Percentiles rank a stretch among this genome's conserved stretches.
These are phyloP conservation scores for Scaptomyza parva DNA, from an alignment of 2,888 invertebrate species.

Conservation along the genomic window DNA sequence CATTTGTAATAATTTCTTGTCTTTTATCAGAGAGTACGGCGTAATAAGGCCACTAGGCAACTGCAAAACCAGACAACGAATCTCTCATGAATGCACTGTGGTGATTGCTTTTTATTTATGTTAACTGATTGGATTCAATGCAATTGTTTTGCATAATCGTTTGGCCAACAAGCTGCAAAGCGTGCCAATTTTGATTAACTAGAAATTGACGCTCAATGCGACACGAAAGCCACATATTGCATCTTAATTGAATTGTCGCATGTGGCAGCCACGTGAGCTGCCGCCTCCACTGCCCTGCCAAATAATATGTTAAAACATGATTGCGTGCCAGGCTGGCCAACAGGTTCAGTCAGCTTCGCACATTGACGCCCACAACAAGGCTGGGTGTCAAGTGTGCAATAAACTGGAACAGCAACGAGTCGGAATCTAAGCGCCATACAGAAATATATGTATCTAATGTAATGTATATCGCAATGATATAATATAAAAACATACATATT, in stretches of 20 bases:
- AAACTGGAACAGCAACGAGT: slow-evolving; percentile 51
- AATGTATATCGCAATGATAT: slow-evolving; percentile 3
- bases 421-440: slow-evolving; percentile 31
- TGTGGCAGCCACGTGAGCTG: slow-evolving; percentile 76
- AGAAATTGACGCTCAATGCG: slow-evolving; percentile 40
- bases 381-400: slow-evolving; percentile 51
- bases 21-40: slow-evolving; percentile 47
- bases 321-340: slow-evolving; percentile 53
- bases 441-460: no score
- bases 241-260: slow-evolving; percentile 69
- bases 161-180: slow-evolving; percentile 43
- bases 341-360: slow-evolving; percentile 23
- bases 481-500: not conserved
- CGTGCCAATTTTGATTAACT: slow-evolving; percentile 30
- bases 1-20: slow-evolving; percentile 21
- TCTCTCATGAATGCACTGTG: not conserved
- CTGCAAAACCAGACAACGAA: slow-evolving; percentile 27
- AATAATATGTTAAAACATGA: slow-evolving; percentile 13
- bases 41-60: slow-evolving; percentile 41
- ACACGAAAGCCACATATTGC: slow-evolving; percentile 27
- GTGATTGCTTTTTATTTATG: slow-evolving; percentile 12
- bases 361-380: slow-evolving; percentile 10
- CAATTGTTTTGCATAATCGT: slow-evolving; percentile 41
- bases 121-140: slow-evolving; percentile 24
- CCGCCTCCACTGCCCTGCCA: not conserved